Evolutionary conservation across 2,113 vertebrate species (phyloP), one percentile per base, ranked within the genome.

Genomic region (Glaucidium brasilianum): DNA sequence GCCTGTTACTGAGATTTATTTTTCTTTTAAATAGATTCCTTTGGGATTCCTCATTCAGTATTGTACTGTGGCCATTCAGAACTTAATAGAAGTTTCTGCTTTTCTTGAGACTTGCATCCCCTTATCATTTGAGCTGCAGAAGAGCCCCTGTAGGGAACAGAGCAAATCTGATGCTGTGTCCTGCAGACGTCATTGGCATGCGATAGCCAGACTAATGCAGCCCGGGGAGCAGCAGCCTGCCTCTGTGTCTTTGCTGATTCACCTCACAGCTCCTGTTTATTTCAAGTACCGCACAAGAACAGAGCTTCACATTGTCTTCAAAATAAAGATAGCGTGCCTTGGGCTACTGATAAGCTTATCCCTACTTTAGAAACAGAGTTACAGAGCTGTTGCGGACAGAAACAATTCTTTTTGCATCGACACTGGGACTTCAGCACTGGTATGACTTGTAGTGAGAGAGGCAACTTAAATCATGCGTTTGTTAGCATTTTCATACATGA

Each of bases 181-280:
- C 90, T 0, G 1, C 68, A 67, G 83, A 19, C 4, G 2, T 5
- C 3, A 8, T 41, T 32, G 11, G 59, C 35, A 5, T 64, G 82
- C 3, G 3, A 5, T 35, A 60, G 16, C 35, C 63, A 45, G 49
- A 11, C 32, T 15, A 13, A 9, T 19, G 86, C 47, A 15, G 53
- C 0, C 47, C 0, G 0, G 27, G 58, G 30, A 66, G 52, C 25
- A 37, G 85, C 66, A 9, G 71, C 6, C 1, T n/a, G 75, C 62
- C 68, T 56, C 49, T 1, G 7, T 1, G 1, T 47, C 71, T 63
- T 11, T 32, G 72, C 78, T 58, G 37, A 18, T 6, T 72, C 66
- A 56, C 71, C 74, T 88, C 67, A 4, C 59, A 50, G 50, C 53
- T 80, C 71, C 92, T 37, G 35, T 63, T 76, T 76, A 4, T 64